Evolutionary conservation across 2,797 vertebrate genomes (phyloP).

Genomic region (Pangasius larnaudii): DNA sequence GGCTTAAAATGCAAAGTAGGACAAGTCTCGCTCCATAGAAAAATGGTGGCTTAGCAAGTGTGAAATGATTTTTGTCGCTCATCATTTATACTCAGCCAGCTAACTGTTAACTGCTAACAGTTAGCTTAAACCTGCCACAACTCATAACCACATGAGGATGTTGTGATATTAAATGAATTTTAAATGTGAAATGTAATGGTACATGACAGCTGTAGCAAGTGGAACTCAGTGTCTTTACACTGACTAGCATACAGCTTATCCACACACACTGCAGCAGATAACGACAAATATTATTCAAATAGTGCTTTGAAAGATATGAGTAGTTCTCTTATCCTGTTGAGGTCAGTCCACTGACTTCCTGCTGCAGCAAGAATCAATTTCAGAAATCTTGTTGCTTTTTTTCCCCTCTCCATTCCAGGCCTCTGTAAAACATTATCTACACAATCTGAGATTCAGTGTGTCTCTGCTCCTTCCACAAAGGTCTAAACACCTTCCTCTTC

Average conservation of each 20-base stretch:
- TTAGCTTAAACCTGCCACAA: not conserved
- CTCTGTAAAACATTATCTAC: constrained; percentile 8
- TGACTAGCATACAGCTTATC: not conserved
- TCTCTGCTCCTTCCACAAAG: not conserved
- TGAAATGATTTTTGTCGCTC: not conserved
- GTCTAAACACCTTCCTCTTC: not conserved
- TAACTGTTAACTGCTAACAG: not conserved
- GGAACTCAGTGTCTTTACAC: not conserved
- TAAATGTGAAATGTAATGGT: not conserved
- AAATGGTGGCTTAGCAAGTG: not conserved
- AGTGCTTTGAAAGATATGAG: constrained; percentile 8
- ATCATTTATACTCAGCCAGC: not conserved
- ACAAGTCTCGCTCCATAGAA: not conserved
- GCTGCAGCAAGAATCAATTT: constrained; percentile 9
- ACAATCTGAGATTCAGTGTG: not conserved
- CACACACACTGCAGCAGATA: not conserved
- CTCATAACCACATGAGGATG: not conserved
- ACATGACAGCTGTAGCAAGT: not conserved
- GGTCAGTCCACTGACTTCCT: constrained; percentile 13
- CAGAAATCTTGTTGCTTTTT: not conserved
- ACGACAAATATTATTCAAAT: constrained; percentile 3
- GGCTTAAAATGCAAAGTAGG: not conserved
- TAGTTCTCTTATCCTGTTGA: not conserved
- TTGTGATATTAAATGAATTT: not conserved
- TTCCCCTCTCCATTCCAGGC: not conserved